phyloP scores from a whole-genome alignment of 2,797 vertebrate species.

The Chiloscyllium punctatum region DNA sequence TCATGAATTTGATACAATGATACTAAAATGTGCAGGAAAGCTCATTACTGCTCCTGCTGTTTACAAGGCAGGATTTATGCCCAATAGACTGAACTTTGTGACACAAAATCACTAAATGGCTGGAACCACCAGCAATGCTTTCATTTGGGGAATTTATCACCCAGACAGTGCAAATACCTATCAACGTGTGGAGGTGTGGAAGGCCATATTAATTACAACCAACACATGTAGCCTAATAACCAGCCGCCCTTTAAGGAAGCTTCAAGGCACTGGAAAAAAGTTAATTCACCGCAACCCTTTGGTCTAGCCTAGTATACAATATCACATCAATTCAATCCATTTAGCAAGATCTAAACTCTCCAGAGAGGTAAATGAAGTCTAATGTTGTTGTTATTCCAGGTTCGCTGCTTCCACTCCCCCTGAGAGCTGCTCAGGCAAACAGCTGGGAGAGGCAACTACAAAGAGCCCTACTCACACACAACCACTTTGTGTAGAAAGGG shows the following conservation, averaged over 20 bases:
- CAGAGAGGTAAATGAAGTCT: constrained; percentile 54
- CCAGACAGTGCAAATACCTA: constrained; percentile 50
- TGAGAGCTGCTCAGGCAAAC: constrained; percentile 50
- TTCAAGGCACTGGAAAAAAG: constrained; percentile 56
- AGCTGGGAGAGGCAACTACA: constrained; percentile 55
- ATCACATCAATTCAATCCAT: constrained; percentile 56
- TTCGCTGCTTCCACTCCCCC: constrained; percentile 59
- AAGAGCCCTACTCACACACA: constrained; percentile 48
- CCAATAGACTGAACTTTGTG: constrained; percentile 57
- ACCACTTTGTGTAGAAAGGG: constrained; percentile 53
- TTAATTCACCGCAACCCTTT: constrained; percentile 71
- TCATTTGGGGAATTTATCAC: constrained; percentile 58
- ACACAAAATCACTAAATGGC: constrained; percentile 56
- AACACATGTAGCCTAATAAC: constrained; percentile 46
- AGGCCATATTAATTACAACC: constrained; percentile 54
- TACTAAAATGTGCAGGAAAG: constrained; percentile 50
- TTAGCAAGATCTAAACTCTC: constrained; percentile 60
- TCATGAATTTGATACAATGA: constrained; percentile 44
- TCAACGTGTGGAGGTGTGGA: constrained; percentile 47
- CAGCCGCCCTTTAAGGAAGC: constrained; percentile 52
- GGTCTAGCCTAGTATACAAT: constrained; percentile 61
- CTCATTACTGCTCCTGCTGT: constrained; percentile 56
- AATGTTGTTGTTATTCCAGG: constrained; percentile 61
- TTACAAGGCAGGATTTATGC: constrained; percentile 60
- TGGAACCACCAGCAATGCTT: constrained; percentile 51